Evolutionary conservation across 2,888 invertebrate genomes (phyloP).

Genomic region (Latheticus oryzae): DNA sequence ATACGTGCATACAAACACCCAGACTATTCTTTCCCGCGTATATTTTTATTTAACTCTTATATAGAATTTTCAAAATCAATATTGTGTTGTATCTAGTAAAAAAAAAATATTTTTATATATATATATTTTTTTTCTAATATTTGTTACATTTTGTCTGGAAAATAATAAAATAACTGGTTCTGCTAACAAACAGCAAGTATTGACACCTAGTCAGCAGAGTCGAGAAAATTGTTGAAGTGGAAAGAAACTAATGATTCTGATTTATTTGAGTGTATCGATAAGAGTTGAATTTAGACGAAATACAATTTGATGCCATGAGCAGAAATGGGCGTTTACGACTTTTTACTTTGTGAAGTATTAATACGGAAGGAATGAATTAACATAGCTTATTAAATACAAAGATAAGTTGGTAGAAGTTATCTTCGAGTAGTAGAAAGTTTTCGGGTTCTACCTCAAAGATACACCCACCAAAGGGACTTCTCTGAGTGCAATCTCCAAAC

Average conservation of each 20-base stretch:
- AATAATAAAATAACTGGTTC: slow-evolving; percentile 25
- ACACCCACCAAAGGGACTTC: slow-evolving; percentile 53
- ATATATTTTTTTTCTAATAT: no score
- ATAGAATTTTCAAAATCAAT: no score
- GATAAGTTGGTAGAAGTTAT: slow-evolving; percentile 60
- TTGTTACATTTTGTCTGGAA: slow-evolving; percentile 17
- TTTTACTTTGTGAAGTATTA: slow-evolving; percentile 21
- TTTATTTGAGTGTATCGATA: slow-evolving; percentile 28
- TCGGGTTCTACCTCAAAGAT: slow-evolving; percentile 61
- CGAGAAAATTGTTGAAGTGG: slow-evolving; percentile 22
- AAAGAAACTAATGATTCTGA: slow-evolving; percentile 32
- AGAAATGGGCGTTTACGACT: slow-evolving; percentile 7
- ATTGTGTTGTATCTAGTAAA: no score
- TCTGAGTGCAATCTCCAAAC: slow-evolving; percentile 59
- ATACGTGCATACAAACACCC: slow-evolving; percentile 24
- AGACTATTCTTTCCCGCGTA: neutral
- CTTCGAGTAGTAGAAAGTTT: slow-evolving; percentile 60
- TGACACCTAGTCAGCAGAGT: slow-evolving; percentile 36
- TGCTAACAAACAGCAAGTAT: slow-evolving; percentile 32
- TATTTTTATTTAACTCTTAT: no score
- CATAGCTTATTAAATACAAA: slow-evolving; percentile 50
- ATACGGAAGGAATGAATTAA: slow-evolving; percentile 40
- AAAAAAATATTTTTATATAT: no score
- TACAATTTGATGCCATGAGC: slow-evolving; percentile 12
- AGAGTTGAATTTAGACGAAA: slow-evolving; percentile 9